Conservation (phyloP, 1,140 invertebrate genomes). For the Cepaea nemoralis region DNA sequence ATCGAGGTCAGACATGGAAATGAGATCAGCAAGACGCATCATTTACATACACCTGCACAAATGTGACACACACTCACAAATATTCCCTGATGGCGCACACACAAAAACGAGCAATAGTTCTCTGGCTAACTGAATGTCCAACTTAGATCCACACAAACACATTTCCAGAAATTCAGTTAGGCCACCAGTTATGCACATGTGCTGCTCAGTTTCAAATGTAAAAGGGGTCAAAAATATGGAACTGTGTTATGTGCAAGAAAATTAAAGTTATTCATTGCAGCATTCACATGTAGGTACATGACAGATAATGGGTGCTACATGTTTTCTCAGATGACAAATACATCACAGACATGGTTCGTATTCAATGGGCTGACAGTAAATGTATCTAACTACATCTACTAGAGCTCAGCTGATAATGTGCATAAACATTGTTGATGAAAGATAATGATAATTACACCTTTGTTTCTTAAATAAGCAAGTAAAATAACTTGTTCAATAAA, state of each 20-base stretch:
- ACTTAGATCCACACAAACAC: too few relatives aligned
- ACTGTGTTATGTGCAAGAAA: constrained; percentile 1
- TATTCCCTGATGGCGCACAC: too few relatives aligned
- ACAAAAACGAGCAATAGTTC: too few relatives aligned
- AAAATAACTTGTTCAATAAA: not conserved
- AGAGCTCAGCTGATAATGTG: not conserved
- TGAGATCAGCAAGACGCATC: constrained; percentile 23
- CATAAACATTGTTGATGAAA: not conserved
- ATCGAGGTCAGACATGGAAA: constrained; percentile 19
- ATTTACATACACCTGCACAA: not conserved
- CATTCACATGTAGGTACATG: not conserved
- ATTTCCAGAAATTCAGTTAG: not conserved
- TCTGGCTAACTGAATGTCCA: too few relatives aligned
- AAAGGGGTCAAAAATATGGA: not conserved
- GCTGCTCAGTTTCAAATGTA: not conserved
- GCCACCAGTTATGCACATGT: not conserved
- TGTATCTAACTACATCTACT: not conserved
- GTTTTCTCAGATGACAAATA: not conserved
- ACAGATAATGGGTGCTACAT: not conserved
- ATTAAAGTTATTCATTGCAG: not conserved
- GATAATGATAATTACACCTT: not conserved
- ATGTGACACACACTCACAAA: not conserved
- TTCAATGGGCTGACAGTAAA: not conserved
- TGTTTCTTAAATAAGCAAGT: not conserved
- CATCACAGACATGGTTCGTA: not conserved